phyloP scores from a whole-genome alignment of 2,797 vertebrate genomes.

The Chanos chanos region DNA sequence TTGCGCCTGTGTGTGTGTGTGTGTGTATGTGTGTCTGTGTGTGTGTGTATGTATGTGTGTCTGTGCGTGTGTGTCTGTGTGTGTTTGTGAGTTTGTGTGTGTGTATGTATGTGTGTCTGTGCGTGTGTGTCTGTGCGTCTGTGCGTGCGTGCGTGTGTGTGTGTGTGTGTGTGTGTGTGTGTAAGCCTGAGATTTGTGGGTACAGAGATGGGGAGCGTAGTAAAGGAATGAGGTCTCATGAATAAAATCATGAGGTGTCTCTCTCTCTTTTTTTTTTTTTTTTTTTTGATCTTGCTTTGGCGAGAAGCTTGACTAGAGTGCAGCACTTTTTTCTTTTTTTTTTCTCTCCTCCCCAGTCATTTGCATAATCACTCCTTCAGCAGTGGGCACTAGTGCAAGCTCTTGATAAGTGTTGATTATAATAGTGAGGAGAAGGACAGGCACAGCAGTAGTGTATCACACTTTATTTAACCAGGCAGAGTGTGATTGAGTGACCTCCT shows the following conservation, averaged over 20 bases:
- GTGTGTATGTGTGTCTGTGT: no score
- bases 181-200: not conserved
- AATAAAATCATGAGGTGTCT: slow-evolving; percentile 68
- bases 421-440: not conserved
- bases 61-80: no score
- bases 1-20: not conserved
- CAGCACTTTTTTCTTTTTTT: not conserved
- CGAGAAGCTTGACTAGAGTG: slow-evolving; percentile 54
- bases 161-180: not conserved
- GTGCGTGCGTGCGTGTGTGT: not conserved
- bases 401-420: not conserved
- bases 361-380: slow-evolving; percentile 5
- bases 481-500: not conserved
- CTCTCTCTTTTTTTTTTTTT: no score
- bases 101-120: no score
- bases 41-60: no score
- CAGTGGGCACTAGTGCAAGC: not conserved
- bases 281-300: slow-evolving; percentile 62
- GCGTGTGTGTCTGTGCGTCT: no score
- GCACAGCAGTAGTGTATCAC: not conserved
- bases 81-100: no score
- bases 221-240: slow-evolving; percentile 44
- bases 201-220: slow-evolving; percentile 7
- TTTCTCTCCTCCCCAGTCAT: not conserved
- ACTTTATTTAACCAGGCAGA: not conserved